phyloP scores from a whole-genome alignment of 2,888 invertebrate species.

The Mythimna albipuncta region DNA sequence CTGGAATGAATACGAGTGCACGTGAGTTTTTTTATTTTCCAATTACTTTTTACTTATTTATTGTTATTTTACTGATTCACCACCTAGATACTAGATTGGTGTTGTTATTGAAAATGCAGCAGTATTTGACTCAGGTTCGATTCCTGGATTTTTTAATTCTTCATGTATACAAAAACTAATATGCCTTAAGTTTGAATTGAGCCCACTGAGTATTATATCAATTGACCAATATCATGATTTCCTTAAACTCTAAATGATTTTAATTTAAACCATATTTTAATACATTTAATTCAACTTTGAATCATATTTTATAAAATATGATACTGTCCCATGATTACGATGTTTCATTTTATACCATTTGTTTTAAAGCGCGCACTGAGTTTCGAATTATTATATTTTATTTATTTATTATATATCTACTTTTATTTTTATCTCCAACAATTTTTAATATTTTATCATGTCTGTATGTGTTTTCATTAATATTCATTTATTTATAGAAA shows the following conservation, averaged over 20 bases:
- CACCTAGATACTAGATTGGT: background rate
- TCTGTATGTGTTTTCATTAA: conserved; percentile 11
- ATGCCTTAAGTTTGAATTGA: too few relatives aligned
- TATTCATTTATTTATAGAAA: conserved; percentile 1
- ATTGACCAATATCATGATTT: background rate
- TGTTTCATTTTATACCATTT: conserved; percentile 57
- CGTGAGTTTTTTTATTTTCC: conserved; percentile 93
- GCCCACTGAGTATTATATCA: background rate
- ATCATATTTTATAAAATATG: background rate
- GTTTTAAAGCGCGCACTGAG: conserved; percentile 80
- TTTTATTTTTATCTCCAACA: conserved; percentile 35
- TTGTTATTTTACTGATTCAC: background rate
- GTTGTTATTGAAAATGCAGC: background rate
- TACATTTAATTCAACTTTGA: background rate
- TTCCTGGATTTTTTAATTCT: conserved; percentile 6
- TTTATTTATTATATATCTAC: conserved; percentile 50
- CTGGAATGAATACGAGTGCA: conserved; percentile 99
- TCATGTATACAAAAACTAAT: background rate
- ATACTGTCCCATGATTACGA: conserved; percentile 27
- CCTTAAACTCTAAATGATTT: background rate
- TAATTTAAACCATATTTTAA: background rate
- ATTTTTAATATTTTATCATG: conserved; percentile 2
- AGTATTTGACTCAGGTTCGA: conserved; percentile 29
- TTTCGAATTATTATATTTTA: conserved; percentile 61
- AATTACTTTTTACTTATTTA: background rate